Evolutionary conservation across 2,888 invertebrate genomes (phyloP).

Genomic region (Halictus quadricinctus): DNA sequence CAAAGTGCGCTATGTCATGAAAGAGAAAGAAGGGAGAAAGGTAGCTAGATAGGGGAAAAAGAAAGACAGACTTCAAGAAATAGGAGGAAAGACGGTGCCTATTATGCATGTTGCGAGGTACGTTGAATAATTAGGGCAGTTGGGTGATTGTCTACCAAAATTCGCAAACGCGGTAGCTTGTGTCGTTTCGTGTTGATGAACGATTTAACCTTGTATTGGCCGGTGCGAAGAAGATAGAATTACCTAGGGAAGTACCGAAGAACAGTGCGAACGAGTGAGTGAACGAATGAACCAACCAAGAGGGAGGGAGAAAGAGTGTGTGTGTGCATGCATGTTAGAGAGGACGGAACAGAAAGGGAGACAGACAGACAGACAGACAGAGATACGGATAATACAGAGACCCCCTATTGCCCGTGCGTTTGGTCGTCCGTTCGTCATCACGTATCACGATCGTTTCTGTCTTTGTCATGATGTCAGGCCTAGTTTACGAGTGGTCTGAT

Average conservation of each 20-base stretch:
- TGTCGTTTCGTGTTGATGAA: constrained; percentile 44
- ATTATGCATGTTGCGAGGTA: constrained; percentile 61
- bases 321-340: not conserved
- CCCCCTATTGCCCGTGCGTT: constrained; percentile 60
- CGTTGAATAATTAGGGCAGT: constrained; percentile 53
- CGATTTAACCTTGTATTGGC: constrained; percentile 52
- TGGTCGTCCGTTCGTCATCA: constrained; percentile 60
- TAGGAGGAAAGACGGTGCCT: constrained; percentile 45
- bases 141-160: constrained; percentile 56
- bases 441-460: constrained; percentile 54
- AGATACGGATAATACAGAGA: constrained; percentile 57
- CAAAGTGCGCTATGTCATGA: constrained; percentile 63
- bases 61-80: constrained; percentile 34
- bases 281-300: not conserved
- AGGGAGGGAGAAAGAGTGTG: constrained; percentile 4
- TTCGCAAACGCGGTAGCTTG: constrained; percentile 43
- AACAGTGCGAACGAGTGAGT: constrained; percentile 30
- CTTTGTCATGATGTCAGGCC: constrained; percentile 60
- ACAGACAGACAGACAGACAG: constrained; percentile 22
- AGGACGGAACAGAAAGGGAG: constrained; percentile 29
- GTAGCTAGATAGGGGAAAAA: constrained; percentile 37
- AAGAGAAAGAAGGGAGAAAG: constrained; percentile 52
- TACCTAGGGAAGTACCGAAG: constrained; percentile 51
- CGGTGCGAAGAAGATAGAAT: constrained; percentile 45
- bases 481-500: constrained; percentile 52